These are phyloP conservation scores for Sarcophaga subvicina DNA, from an alignment of 2,888 invertebrate genomes.

Conservation along the genomic window DNA sequence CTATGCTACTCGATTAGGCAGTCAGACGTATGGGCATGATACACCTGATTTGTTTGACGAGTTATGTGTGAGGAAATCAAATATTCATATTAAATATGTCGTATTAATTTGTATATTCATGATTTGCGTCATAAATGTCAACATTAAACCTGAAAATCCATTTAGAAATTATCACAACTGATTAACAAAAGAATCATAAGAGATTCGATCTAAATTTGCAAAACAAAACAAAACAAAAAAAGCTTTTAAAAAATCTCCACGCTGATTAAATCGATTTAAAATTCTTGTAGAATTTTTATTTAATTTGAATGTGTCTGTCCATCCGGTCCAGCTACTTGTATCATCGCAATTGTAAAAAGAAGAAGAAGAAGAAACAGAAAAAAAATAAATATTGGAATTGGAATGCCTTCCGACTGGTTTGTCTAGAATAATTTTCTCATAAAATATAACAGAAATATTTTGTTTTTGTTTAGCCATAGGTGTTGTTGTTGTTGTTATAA, in stretches of 20 bases:
- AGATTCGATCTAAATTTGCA: too few relatives aligned
- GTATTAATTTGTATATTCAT: not conserved
- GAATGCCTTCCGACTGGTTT: slow-evolving; percentile 10
- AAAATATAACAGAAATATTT: not conserved
- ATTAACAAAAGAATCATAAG: too few relatives aligned
- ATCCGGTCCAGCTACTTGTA: not conserved
- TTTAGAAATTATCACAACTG: not conserved
- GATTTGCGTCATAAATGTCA: not conserved
- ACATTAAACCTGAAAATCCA: not conserved
- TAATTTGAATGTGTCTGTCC: too few relatives aligned
- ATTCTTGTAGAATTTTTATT: not conserved
- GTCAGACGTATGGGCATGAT: not conserved
- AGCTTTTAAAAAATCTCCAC: not conserved
- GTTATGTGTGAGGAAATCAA: not conserved
- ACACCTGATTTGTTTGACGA: too few relatives aligned
- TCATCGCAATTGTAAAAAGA: not conserved
- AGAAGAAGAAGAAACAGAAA: too few relatives aligned
- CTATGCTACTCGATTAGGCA: not conserved
- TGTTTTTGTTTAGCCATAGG: not conserved
- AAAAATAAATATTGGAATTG: not conserved
- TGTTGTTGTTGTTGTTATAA: not conserved
- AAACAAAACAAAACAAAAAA: too few relatives aligned
- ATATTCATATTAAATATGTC: not conserved
- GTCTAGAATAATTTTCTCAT: slow-evolving; percentile 9
- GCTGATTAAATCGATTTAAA: not conserved